Evolutionary conservation across 2,888 invertebrate species (phyloP), one percentile per base, ranked within the genome.

Genomic region (Conops quadrifasciatus): DNA sequence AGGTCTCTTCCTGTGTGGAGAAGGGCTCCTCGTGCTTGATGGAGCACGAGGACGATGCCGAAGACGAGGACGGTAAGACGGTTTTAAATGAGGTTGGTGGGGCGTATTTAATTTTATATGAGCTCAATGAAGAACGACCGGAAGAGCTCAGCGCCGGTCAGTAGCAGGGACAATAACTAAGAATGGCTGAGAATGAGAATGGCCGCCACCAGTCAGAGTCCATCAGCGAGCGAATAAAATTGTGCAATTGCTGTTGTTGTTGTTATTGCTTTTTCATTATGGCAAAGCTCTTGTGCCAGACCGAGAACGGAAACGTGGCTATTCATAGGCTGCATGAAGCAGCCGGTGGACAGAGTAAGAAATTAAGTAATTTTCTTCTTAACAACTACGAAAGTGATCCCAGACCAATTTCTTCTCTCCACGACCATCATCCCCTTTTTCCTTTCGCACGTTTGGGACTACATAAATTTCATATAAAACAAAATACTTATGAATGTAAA

Each of bases 281-380:
- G n/a, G 24, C 21, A 9, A 11, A 7, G 9, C 7, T 53, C 49
- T 49, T 15, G n/a, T 19, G n/a, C 45, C 45, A 45, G 45, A 15
- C 45, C 15, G 45, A 45, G 45, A 9, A 45, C 49, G 11, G 49
- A 16, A n/a, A n/a, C n/a, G n/a, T n/a, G n/a, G n/a, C n/a, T n/a
- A n/a, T n/a, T n/a, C n/a, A n/a, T n/a, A n/a, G n/a, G n/a, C n/a
- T n/a, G n/a, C n/a, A n/a, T n/a, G n/a, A n/a, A n/a, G n/a, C n/a
- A n/a, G n/a, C n/a, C 63, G 64, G 64, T 58, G 70, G 70, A 64
- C 63, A 30, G 63, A 62, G 30, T 45, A 64, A 56, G 58, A 43
- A 70, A 70, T 64, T 70, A 70, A 64, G 64, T 70, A 70, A 70
- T 70, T 70, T 70, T 64, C 53, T 60, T 67, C 24, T 7, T 67